phyloP scores from a whole-genome alignment of 2,797 vertebrate genomes.

The Sciurus carolinensis region DNA sequence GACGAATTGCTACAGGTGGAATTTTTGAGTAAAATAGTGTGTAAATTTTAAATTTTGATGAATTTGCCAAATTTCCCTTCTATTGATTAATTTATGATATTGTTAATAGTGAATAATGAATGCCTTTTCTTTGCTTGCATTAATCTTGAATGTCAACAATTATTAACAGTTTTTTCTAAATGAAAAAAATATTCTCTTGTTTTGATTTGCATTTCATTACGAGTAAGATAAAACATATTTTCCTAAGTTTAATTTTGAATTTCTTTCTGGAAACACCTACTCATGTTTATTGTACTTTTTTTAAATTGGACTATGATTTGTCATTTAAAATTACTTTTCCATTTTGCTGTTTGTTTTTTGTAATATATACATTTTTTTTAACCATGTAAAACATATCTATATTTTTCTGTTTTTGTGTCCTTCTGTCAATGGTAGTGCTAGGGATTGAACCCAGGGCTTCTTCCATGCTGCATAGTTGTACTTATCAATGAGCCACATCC shows the following conservation, averaged over 20 bases:
- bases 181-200: slow-evolving; percentile 3
- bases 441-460: neutral
- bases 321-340: neutral
- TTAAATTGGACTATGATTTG: neutral
- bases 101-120: neutral
- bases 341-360: neutral
- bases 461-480: neutral
- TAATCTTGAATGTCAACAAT: slow-evolving; percentile 39
- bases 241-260: slow-evolving; percentile 1
- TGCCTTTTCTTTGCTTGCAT: slow-evolving; percentile 27
- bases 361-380: neutral
- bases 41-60: slow-evolving; percentile 61
- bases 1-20: slow-evolving; percentile 29
- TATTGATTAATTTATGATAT: neutral
- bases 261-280: neutral
- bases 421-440: no score
- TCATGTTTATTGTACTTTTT: neutral
- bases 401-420: no score
- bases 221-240: neutral
- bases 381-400: neutral
- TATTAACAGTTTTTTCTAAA: neutral
- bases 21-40: neutral
- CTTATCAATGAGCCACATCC: neutral
- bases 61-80: slow-evolving; percentile 27
- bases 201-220: slow-evolving; percentile 5